phyloP scores from a whole-genome alignment of 1,140 invertebrate species.

The Teleogryllus occipitalis region DNA sequence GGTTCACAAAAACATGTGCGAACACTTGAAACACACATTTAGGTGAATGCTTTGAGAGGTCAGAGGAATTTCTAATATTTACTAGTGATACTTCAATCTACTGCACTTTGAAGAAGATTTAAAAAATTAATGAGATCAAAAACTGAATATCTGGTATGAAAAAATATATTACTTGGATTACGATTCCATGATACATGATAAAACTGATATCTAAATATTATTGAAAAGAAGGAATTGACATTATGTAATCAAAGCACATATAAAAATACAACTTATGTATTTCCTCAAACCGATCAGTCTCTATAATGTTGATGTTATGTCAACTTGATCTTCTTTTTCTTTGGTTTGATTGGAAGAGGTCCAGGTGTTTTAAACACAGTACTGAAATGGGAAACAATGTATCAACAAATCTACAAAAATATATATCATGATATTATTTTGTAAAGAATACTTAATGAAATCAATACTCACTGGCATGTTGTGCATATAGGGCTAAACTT shows the following conservation, averaged over 20 bases:
- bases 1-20: too few relatives aligned
- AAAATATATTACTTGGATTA: too few relatives aligned
- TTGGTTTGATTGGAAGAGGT: slow-evolving; percentile 57
- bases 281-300: not conserved
- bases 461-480: slow-evolving; percentile 85
- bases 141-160: too few relatives aligned
- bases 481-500: slow-evolving; percentile 95
- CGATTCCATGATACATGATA: too few relatives aligned
- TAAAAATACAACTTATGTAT: not conserved
- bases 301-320: slow-evolving; percentile 7
- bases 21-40: too few relatives aligned
- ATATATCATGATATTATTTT: not conserved
- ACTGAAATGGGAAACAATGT: slow-evolving; percentile 46
- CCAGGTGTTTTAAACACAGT: slow-evolving; percentile 74
- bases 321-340: slow-evolving; percentile 54
- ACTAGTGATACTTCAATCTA: too few relatives aligned
- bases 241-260: not conserved
- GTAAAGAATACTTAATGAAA: not conserved
- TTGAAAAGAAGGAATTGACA: not conserved
- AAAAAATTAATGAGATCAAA: too few relatives aligned
- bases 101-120: too few relatives aligned
- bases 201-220: not conserved
- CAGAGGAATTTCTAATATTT: too few relatives aligned
- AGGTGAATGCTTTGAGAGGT: too few relatives aligned
- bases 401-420: not conserved